phyloP scores from a whole-genome alignment of 2,888 invertebrate genomes.

The Ptilodon capucinus region DNA sequence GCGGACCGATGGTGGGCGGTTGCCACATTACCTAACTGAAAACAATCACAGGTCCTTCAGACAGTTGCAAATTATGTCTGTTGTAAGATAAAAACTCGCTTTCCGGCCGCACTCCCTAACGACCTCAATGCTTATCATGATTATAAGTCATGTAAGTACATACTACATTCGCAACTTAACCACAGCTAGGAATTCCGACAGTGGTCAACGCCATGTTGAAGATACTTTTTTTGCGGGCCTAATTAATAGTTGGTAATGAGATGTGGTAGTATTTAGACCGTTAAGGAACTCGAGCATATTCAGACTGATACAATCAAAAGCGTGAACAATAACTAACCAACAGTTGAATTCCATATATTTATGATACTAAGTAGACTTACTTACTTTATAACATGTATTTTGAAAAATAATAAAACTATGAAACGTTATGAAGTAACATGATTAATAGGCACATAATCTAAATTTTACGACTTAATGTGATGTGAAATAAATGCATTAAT shows the following conservation, averaged over 20 bases:
- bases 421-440: neutral
- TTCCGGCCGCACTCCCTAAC: conserved; percentile 5
- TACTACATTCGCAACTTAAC: neutral
- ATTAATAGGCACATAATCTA: neutral
- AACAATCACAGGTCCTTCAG: conserved; percentile 33
- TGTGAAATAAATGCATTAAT: neutral
- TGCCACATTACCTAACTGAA: conserved; percentile 33
- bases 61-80: conserved; percentile 21
- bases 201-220: neutral
- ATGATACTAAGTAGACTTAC: too few relatives aligned
- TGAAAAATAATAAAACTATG: neutral
- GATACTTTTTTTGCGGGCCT: neutral
- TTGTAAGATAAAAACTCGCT: conserved; percentile 18
- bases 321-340: too few relatives aligned
- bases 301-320: conserved; percentile 23
- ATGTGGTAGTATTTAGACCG: conserved; percentile 25
- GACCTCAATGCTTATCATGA: conserved; percentile 15
- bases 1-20: conserved; percentile 36
- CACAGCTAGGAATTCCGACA: neutral
- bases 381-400: neutral
- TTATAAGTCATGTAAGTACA: neutral
- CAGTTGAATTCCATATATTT: too few relatives aligned
- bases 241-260: conserved; percentile 5
- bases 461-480: neutral
- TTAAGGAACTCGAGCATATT: conserved; percentile 17